Base-by-base conservation (phyloP, 2,113 vertebrate species). In the Peromyscus californicus region DNA sequence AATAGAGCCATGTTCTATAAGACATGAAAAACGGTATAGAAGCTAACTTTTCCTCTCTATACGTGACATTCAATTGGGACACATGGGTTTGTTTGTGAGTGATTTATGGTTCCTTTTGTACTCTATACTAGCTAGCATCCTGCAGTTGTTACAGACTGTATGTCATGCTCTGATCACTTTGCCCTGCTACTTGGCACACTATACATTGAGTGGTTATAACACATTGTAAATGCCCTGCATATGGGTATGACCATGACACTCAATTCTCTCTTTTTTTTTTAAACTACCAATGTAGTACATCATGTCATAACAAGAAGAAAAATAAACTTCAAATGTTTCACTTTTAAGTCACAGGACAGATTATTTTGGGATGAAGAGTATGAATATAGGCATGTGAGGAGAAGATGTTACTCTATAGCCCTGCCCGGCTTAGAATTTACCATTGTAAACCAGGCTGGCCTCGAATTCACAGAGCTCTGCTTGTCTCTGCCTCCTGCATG, bases 271-370 rank as follows among this genome's bases (percentile, higher is more conserved):
- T 61, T 17, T 45, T 90, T 67, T 78, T 59, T 42, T 33, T 22
- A 69, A 90, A 75, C 92, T 75, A 82, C 9, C 15, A 65, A 31
- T 33, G 4, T n/a, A 29, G 48, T 57, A n/a, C n/a, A 1, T 67
- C 36, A 48, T 93, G 36, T 72, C 13, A 76, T 80, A 94, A 86
- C 22, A 92, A 89, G 51, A 57, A 59, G 48, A 88, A 69, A 89
- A 75, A 70, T 17, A 63, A 19, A n/a, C 8, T 72, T 72, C 42
- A 92, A 48, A 67, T 90, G 33, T 54, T 67, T 87, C 59, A 8
- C 31, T 51, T 87, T 92, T 90, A 94, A 87, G 21, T 92, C 9
- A 75, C 48, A 90, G 39, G 10, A 67, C 36, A 24, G 12, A 75
- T 92, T n/a, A 82, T 85, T 91, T 63, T 29, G 7, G 26, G 29